Base-by-base conservation (phyloP, 2,888 invertebrate genomes). In the Drosophila robusta region DNA sequence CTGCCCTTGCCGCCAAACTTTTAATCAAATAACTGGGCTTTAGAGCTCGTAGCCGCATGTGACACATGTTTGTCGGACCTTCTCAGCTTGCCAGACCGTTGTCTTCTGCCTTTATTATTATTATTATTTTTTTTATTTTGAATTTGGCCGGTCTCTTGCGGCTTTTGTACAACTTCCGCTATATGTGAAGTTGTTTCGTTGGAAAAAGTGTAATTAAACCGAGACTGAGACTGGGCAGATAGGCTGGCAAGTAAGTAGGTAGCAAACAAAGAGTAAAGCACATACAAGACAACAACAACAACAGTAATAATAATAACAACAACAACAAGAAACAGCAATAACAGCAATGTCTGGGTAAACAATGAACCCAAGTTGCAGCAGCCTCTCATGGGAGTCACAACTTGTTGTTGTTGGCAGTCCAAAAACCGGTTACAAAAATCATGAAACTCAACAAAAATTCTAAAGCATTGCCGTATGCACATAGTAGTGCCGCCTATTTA, bases 91-190 rank as follows among this genome's bases (percentile, higher is more conserved):
- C 16, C 46, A 16, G 38, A 12, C 24, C 34, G 24, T 45, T 16
- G 29, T 34, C 42, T 54, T 54, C 34, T 16, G 42, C 16, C 46
- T 18, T 29, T 39, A 32, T 36, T 22, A 36, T 42, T 29, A 51
- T 56, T 65, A 45, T 60, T 57, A 51, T 61, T 36, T 47, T 72
- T 58, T 51, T 71, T n/a, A 26, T 45, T 18, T 47, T 41, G 9
- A 54, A 44, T 42, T 57, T 60, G 65, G 86, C 79, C 72, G 66
- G 82, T 71, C 74, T 61, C 47, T 68, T 85, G 80, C 86, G 86
- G 89, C 87, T 82, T 88, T 88, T 82, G 80, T 86, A 82, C 66
- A 78, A 82, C 88, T 86, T 82, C 82, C 82, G 82, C 89, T 82
- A 82, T 72, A 70, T 74, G 81, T 84, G 73, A 76, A 72, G 73